Evolutionary conservation across 1,140 invertebrate genomes (phyloP).

Genomic region (Saxidomus purpurata): DNA sequence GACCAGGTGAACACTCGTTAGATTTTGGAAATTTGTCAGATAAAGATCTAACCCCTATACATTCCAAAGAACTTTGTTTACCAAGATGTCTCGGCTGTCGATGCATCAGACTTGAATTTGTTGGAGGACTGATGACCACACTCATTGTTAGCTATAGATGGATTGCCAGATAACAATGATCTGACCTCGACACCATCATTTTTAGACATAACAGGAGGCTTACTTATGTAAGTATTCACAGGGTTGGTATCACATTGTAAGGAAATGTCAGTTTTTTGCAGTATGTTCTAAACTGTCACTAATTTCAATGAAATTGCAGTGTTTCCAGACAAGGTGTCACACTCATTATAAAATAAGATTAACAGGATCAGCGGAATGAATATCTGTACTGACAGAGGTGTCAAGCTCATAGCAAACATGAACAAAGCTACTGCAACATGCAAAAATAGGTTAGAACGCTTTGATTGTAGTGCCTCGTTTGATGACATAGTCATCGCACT

Average conservation of each 20-base stretch:
- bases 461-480: neutral
- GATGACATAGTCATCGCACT: neutral
- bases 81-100: too few relatives aligned
- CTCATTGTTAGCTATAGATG: too few relatives aligned
- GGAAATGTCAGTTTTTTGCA: too few relatives aligned
- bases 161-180: neutral
- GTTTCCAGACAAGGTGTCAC: too few relatives aligned
- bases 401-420: neutral
- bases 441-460: neutral
- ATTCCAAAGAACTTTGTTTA: neutral
- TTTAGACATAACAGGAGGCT: neutral
- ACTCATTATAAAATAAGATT: too few relatives aligned
- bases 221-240: neutral
- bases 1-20: neutral
- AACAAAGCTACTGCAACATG: neutral
- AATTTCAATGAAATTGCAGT: too few relatives aligned
- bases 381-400: slow-evolving; percentile 1
- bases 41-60: neutral
- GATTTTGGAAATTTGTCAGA: neutral
- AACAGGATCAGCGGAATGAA: too few relatives aligned
- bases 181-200: neutral
- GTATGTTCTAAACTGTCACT: too few relatives aligned
- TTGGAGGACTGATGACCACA: too few relatives aligned
- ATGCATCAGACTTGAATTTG: too few relatives aligned
- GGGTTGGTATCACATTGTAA: too few relatives aligned